Conservation (phyloP, 2,797 vertebrate genomes). For the Philypnodon macrostomus region DNA sequence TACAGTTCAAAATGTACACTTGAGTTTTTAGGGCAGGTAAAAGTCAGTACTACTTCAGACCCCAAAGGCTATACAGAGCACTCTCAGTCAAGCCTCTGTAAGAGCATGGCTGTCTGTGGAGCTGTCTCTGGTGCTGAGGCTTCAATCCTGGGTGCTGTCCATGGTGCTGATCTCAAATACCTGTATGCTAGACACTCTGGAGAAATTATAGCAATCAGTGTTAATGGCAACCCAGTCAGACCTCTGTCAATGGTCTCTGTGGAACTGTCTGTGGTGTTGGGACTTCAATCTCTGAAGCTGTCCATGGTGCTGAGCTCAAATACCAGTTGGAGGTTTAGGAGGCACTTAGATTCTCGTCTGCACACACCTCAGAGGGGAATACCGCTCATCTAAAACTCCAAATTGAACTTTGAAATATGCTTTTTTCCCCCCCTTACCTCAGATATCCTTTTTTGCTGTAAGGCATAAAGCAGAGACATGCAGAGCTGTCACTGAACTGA, state of each 20-base stretch:
- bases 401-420: constrained; percentile 46
- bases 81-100: no score
- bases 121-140: no score
- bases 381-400: constrained; percentile 34
- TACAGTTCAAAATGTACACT: no score
- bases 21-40: no score
- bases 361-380: constrained; percentile 26
- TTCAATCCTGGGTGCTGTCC: no score
- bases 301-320: constrained; percentile 42
- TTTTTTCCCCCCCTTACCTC: constrained; percentile 7
- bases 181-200: no score
- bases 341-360: constrained; percentile 18
- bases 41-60: no score
- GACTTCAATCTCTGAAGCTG: constrained; percentile 29
- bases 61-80: no score
- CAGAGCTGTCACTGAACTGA: constrained; percentile 5
- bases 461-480: constrained; percentile 13
- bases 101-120: no score
- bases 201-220: constrained; percentile 18
- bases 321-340: constrained; percentile 26
- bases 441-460: constrained; percentile 7
- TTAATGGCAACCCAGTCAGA: constrained; percentile 37
- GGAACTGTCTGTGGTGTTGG: constrained; percentile 6
- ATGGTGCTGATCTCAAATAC: no score
- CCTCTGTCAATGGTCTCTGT: constrained; percentile 3